Evolutionary conservation across 1,140 invertebrate genomes (phyloP), one percentile per base, ranked within the genome.

Genomic region (Bathynomus jamesi): DNA sequence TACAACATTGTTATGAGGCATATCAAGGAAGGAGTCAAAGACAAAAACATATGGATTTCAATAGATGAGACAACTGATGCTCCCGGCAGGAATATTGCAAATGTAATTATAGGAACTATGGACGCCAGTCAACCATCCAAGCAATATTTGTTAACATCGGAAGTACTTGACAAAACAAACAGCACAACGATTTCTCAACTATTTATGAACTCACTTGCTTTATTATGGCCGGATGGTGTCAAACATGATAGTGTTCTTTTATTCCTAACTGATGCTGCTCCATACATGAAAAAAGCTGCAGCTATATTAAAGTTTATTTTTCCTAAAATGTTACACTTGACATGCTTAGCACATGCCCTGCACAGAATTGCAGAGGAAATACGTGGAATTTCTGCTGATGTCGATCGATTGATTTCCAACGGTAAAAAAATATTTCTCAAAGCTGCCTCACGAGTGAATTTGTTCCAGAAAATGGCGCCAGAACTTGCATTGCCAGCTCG

Each of bases 321-420:
- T 64, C 69, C 71, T 11, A 74, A 78, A 31, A 67, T 80, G 40
- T 53, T 79, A 53, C 77, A 80, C 64, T 67, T 82, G 0, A 82
- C 80, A 7, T 83, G 81, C 73, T 70, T 82, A 17, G 81, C 79
- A 32, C 80, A 83, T 72, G 79, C 71, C 70, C 28, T 82, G 61
- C 78, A 83, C 72, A 28, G 78, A 69, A 63, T 83, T 62, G 79
- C 78, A 28, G 81, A 83, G 79, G 71, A 78, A 40, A 68, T 83
- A 8, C 64, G 82, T 71, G 32, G 28, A 28, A 29, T 68, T 40
- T 82, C 78, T 71, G 31, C 69, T 25, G 73, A 72, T 63, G 80
- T 82, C 3, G 73, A 80, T 71, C 46, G 69, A 29, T 67, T 81
- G 10, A 72, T 81, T 46, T 71, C 68, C 17, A 74, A 62, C 67